phyloP scores from a whole-genome alignment of 1,140 invertebrate genomes.

The Drosophila prosaltans region DNA sequence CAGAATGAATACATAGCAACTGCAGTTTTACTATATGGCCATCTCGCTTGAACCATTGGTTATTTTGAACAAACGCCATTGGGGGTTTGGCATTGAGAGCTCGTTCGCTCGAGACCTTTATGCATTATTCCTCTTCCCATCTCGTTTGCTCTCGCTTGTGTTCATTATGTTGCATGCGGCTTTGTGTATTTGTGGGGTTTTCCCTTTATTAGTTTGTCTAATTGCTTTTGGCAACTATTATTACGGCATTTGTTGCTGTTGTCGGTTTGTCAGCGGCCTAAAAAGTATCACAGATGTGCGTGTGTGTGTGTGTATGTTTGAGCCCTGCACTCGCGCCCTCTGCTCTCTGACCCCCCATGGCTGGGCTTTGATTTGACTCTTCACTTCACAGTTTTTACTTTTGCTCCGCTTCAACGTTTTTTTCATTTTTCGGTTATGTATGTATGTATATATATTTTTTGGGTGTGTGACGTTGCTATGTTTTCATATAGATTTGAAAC shows the following conservation, averaged over 20 bases:
- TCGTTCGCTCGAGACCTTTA: constrained; percentile 31
- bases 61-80: constrained; percentile 67
- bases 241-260: constrained; percentile 54
- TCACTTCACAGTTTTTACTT: constrained; percentile 34
- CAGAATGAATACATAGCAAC: constrained; percentile 22
- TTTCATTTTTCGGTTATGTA: constrained; percentile 24
- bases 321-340: constrained; percentile 28
- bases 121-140: constrained; percentile 35
- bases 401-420: constrained; percentile 28
- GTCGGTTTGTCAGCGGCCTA: constrained; percentile 46
- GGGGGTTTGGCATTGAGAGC: constrained; percentile 70
- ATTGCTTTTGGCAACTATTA: constrained; percentile 81
- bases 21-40: constrained; percentile 41
- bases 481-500: constrained; percentile 31
- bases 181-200: constrained; percentile 57
- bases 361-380: constrained; percentile 70
- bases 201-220: constrained; percentile 80
- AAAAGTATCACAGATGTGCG: constrained; percentile 75
- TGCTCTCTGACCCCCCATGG: constrained; percentile 9
- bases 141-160: constrained; percentile 19
- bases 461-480: constrained; percentile 58
- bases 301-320: constrained; percentile 16
- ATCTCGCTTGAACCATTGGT: constrained; percentile 60
- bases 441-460: constrained; percentile 35
- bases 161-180: constrained; percentile 31